Percentiles rank a stretch among this genome's conserved stretches.
Evolutionary conservation across 2,113 vertebrate genomes (phyloP).

Genomic region (Chitala chitala): DNA sequence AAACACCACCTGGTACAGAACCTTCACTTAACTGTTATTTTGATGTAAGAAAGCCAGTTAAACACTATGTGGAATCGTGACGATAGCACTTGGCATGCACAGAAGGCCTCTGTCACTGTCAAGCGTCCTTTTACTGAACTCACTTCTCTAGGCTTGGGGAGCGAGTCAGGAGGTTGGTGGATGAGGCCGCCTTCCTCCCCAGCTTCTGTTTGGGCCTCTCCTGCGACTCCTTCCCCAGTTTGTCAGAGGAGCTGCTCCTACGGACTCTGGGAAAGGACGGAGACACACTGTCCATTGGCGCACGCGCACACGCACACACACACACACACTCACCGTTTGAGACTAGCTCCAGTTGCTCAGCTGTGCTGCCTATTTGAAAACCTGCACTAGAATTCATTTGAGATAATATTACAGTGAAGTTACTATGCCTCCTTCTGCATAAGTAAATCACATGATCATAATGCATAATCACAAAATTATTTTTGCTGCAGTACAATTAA

Average conservation of each 20-base stretch:
- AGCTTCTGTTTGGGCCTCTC: constrained; percentile 68
- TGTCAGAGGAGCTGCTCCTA: constrained; percentile 68
- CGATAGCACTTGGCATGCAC: not conserved
- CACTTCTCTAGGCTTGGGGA: constrained; percentile 76
- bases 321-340: no score
- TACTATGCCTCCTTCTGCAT: no score
- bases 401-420: no score
- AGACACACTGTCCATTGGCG: not conserved
- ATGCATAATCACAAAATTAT: no score
- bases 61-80: not conserved
- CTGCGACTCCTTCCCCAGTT: constrained; percentile 52
- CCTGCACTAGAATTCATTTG: not conserved
- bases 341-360: no score
- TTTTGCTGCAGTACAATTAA: no score
- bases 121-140: constrained; percentile 26
- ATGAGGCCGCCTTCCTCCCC: constrained; percentile 75
- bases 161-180: constrained; percentile 69
- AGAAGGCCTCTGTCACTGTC: not conserved
- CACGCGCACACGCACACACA: no score
- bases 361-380: not conserved
- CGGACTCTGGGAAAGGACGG: constrained; percentile 54
- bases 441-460: no score
- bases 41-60: not conserved
- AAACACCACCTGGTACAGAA: not conserved
- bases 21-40: not conserved